Evolutionary conservation across 2,797 vertebrate genomes (phyloP), one percentile per base, ranked within the genome.

Genomic region (Ibycter americanus): DNA sequence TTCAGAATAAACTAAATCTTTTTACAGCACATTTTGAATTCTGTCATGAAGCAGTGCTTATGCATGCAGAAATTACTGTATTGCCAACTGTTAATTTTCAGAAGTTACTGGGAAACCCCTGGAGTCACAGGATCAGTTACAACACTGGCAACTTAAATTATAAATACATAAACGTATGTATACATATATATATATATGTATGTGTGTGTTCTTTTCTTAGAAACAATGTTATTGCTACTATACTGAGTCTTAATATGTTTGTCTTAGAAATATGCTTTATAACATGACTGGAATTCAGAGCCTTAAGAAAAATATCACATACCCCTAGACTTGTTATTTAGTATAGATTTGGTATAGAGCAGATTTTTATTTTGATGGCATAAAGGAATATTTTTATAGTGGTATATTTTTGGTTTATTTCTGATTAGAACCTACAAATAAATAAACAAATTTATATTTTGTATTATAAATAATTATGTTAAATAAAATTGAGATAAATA

Each of bases 141-240:
- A 59, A n/a, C 10, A n/a, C 1, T 23, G 31, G 13, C 12, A 86
- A 42, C 15, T 42, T 38, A 74, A 82, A 52, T 67, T 42, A 32
- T 29, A 67, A 54, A 59, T 78, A 20, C 3, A 32, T 31, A 10
- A 6, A 46, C 51, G 11, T 15, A 15, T 32, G 7, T 21, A 15
- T 59, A 14, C 6, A 2, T 21, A 6, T 44, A 4, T 51, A 4
- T 26, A 2, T 27, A 4, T 17, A 1, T 29, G 13, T 54, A 5
- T 42, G 11, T 29, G n/a, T 20, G 8, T 38, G 42, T 49, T 62
- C 8, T 54, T 67, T 68, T 55, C 21, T 79, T 76, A 12, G 52
- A 71, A 15, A 76, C 2, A 3, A 56, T 52, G 79, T 84, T 59
- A 23, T 40, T 83, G 25, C 6, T 83, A 34, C 47, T 83, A n/a